Base-by-base conservation (phyloP, 2,797 vertebrate genomes). In the Phrynocephalus guinanensis region DNA sequence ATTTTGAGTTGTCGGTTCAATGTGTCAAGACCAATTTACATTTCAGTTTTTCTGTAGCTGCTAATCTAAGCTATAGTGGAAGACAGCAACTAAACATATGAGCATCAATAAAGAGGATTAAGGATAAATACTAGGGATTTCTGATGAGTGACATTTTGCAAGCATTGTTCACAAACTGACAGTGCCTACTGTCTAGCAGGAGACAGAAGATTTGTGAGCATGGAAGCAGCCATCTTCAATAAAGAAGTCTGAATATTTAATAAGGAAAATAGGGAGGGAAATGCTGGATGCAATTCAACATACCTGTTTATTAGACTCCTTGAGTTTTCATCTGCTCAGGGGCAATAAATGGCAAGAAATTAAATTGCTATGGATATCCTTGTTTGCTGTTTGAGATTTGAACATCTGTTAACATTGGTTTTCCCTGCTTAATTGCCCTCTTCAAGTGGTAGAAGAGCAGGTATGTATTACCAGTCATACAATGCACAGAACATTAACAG, bases 31-130 rank as follows among this genome's bases (percentile, higher is more conserved):
- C 72, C n/a, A 10, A 87, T 87, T 82, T 87, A 77, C 72, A 82
- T 87, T 67, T 67, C 44, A 82, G 38, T 67, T 76, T 67, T 77
- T 15, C 44, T 22, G 63, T 22, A 13, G 73, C 63, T 78, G n/a
- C 30, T 83, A 78, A 87, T 83, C 80, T 68, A 44, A 67, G 72
- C 71, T 86, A 66, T 78, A 81, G 71, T 26, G 84, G 86, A 18
- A 20, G 78, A 13, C 11, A 38, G 24, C 92, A 89, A 70, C 79
- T 86, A 93, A 85, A 88, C 71, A 82, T n/a, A 15, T 30, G 1
- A 90, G 76, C 38, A 91, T 93, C 85, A 89, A 87, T 84, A 82
- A 90, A 82, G 85, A 89, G 3, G 26, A 18, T 60, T 85, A 91
- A 82, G 85, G 70, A 90, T 85, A 91, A 93, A 91, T 44, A 68